Percentiles rank a stretch among this genome's conserved stretches.
Evolutionary conservation across 2,797 vertebrate genomes (phyloP).

Genomic region (Hybognathus amarus): DNA sequence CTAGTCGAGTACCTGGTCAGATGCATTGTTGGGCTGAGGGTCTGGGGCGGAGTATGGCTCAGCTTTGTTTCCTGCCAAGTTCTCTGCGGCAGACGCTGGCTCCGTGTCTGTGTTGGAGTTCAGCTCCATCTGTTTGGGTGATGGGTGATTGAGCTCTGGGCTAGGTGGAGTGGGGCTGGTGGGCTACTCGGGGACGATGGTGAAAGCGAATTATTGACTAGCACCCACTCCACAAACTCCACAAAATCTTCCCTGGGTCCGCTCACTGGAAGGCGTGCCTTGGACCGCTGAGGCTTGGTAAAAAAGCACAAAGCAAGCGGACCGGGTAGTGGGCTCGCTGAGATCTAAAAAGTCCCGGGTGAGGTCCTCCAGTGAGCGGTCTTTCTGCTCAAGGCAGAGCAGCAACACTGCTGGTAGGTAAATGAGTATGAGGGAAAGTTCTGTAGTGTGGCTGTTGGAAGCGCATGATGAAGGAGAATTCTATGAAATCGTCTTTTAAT

Average conservation of each 20-base stretch:
- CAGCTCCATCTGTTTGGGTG: not conserved
- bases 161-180: not conserved
- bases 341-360: too few relatives aligned
- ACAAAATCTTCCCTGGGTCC: not conserved
- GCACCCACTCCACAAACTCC: not conserved
- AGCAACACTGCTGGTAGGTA: too few relatives aligned
- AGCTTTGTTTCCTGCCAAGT: not conserved
- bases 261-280: not conserved
- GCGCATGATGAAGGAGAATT: not conserved
- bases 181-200: rapidly evolving
- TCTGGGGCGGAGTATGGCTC: not conserved
- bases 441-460: too few relatives aligned
- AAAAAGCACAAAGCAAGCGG: too few relatives aligned
- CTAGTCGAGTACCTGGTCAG: not conserved
- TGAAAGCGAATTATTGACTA: not conserved
- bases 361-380: too few relatives aligned
- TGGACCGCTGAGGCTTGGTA: not conserved
- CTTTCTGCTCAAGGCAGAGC: too few relatives aligned
- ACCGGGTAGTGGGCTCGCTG: too few relatives aligned
- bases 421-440: too few relatives aligned
- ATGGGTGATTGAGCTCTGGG: not conserved
- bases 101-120: not conserved
- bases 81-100: not conserved
- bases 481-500: not conserved
- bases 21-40: not conserved